These are phyloP conservation scores for Pecten maximus DNA, from an alignment of 2,888 invertebrate genomes.

Conservation along the genomic window DNA sequence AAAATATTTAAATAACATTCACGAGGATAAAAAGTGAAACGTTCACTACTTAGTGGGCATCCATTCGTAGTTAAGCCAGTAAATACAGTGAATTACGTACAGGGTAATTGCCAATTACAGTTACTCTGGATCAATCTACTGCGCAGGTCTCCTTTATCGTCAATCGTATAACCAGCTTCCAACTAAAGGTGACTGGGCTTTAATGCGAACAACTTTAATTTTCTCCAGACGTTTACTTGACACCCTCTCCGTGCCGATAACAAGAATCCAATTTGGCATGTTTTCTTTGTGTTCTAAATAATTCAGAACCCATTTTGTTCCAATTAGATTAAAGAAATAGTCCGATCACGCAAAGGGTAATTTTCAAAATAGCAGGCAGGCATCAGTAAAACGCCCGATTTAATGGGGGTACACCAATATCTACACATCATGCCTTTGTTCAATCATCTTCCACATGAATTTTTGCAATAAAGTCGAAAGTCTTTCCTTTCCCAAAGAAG, in stretches of 20 bases:
- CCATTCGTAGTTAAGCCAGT: neutral
- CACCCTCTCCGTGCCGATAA: neutral
- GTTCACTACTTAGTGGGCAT: neutral
- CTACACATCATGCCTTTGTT: too few species aligned
- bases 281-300: neutral
- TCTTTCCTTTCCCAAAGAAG: neutral
- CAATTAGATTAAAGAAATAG: neutral
- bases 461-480: too few species aligned
- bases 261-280: neutral
- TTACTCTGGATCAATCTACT: neutral
- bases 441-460: too few species aligned
- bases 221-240: neutral
- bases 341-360: neutral
- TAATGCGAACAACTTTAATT: conserved; percentile 6
- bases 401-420: neutral
- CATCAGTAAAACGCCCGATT: neutral
- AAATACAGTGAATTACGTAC: neutral
- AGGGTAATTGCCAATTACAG: neutral
- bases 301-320: neutral
- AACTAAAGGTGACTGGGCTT: neutral
- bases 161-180: neutral
- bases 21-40: neutral
- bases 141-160: neutral
- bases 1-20: conserved; percentile 21
- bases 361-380: neutral